Evolutionary conservation across 2,113 vertebrate species (phyloP).

Genomic region (Nycticryphes semicollaris): DNA sequence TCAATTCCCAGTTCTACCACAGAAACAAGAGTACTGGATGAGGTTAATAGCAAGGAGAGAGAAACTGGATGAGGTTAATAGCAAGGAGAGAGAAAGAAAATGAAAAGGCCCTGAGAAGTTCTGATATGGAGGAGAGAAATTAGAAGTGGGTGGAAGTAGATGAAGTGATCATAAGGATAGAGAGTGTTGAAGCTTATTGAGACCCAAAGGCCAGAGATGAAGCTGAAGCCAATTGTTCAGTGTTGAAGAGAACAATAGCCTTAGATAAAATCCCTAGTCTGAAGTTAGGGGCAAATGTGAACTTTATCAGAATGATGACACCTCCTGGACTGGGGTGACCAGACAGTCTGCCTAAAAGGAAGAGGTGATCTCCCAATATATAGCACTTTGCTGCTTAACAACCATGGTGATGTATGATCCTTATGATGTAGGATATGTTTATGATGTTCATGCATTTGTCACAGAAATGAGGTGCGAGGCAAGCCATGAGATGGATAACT

Average conservation of each 20-base stretch:
- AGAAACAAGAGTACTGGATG: neutral
- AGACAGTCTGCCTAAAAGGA: neutral
- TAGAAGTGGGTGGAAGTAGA: neutral
- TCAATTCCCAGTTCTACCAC: neutral
- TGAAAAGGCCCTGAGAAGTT: neutral
- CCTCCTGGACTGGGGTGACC: neutral
- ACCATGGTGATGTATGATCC: neutral
- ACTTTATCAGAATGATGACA: neutral
- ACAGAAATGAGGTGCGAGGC: neutral
- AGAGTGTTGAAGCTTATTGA: neutral
- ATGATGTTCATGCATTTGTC: neutral
- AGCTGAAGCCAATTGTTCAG: neutral
- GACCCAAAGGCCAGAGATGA: neutral
- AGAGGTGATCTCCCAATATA: neutral
- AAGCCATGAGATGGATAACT: neutral
- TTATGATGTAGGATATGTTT: neutral
- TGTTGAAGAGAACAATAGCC: neutral
- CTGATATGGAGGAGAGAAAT: constrained; percentile 6
- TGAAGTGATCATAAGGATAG: neutral
- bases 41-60: neutral
- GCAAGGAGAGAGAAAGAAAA: neutral
- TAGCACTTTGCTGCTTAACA: neutral
- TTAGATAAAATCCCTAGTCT: neutral
- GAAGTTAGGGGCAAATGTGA: neutral
- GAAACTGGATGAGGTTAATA: constrained; percentile 7